phyloP scores from a whole-genome alignment of 2,888 invertebrate species.

The Sinelater perroti region DNA sequence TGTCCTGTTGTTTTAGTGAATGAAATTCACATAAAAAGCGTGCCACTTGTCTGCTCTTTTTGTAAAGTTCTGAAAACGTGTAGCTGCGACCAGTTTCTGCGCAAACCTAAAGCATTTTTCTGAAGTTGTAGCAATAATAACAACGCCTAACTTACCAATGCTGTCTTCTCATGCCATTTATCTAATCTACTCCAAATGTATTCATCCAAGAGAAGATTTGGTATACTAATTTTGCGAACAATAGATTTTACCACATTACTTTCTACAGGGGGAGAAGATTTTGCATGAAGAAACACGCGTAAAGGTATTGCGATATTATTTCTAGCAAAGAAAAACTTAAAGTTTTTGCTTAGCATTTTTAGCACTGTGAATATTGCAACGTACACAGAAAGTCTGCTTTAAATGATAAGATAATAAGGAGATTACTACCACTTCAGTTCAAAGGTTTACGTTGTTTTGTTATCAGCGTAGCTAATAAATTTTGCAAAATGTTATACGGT shows the following conservation, averaged over 20 bases:
- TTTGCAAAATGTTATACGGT: too few relatives aligned
- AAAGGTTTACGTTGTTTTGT: too few relatives aligned
- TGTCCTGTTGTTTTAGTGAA: conserved; percentile 65
- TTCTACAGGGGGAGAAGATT: background rate
- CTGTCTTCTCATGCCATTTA: conserved; percentile 66
- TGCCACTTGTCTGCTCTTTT: conserved; percentile 66
- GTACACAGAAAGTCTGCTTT: too few relatives aligned
- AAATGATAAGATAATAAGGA: too few relatives aligned
- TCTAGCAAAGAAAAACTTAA: too few relatives aligned
- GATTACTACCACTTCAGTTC: too few relatives aligned
- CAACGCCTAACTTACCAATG: conserved; percentile 4
- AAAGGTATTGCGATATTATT: too few relatives aligned
- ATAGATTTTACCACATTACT: conserved; percentile 30
- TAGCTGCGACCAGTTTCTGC: conserved; percentile 74
- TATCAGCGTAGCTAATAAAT: too few relatives aligned
- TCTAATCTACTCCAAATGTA: conserved; percentile 71
- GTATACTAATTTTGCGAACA: conserved; percentile 59
- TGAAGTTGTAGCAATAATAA: too few relatives aligned
- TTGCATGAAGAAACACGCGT: background rate
- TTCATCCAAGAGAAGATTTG: conserved; percentile 67
- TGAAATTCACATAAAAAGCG: conserved; percentile 66
- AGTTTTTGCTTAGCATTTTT: too few relatives aligned
- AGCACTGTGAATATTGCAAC: too few relatives aligned
- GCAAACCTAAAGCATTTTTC: conserved; percentile 70
- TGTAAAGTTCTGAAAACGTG: conserved; percentile 72